Percentiles rank a stretch among this genome's conserved stretches.
Evolutionary conservation across 2,888 invertebrate genomes (phyloP).

Genomic region (Mimachlamys varia): DNA sequence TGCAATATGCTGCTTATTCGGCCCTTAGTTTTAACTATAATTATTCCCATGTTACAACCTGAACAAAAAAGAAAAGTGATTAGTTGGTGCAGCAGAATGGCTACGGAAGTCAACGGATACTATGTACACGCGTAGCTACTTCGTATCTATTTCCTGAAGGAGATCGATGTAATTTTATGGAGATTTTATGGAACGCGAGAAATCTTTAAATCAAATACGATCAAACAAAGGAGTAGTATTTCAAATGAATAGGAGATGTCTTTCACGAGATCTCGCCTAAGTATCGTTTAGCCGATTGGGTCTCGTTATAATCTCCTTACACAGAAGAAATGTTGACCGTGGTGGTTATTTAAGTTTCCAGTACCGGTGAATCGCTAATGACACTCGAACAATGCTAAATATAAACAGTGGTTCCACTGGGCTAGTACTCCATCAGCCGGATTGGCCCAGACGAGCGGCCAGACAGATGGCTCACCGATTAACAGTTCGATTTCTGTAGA

Average conservation of each 20-base stretch:
- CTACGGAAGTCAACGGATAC: no score
- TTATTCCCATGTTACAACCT: no score
- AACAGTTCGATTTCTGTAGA: background rate
- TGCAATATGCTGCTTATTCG: no score
- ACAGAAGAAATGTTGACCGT: constrained; percentile 3
- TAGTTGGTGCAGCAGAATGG: no score
- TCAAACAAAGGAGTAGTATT: background rate
- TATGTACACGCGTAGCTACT: background rate
- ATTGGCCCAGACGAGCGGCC: background rate
- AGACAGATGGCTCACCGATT: background rate
- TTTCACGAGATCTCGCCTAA: background rate
- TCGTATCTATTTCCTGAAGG: background rate
- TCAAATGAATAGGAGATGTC: background rate
- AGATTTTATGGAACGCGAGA: background rate
- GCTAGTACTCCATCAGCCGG: background rate
- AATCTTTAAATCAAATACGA: constrained; percentile 15
- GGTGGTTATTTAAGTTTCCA: background rate
- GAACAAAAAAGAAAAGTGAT: no score
- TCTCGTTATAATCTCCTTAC: background rate
- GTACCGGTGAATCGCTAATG: background rate
- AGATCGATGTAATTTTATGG: background rate
- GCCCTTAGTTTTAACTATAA: no score
- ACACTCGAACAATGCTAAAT: background rate
- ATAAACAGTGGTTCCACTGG: background rate
- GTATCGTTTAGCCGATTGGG: constrained; percentile 33